These are phyloP conservation scores for Branchipolynoe longqiensis DNA, from an alignment of 2,888 invertebrate genomes.

Conservation along the genomic window DNA sequence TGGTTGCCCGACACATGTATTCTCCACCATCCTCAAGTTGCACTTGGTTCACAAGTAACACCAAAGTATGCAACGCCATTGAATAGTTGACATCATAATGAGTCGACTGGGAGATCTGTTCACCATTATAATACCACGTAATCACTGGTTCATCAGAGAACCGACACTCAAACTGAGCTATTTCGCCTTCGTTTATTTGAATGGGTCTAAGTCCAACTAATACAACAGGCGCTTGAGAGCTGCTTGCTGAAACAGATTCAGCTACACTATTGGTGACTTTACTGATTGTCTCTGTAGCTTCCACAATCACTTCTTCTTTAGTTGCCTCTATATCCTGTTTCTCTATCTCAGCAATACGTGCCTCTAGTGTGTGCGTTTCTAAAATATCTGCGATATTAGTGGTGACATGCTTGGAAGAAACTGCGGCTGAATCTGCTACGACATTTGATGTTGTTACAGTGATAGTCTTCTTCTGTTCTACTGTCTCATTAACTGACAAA, in stretches of 20 bases:
- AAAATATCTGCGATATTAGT: not conserved
- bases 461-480: not conserved
- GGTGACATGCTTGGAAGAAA: not conserved
- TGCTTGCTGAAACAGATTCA: too few species aligned
- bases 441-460: not conserved
- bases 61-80: slow-evolving; percentile 84
- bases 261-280: not conserved
- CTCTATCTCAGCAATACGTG: too few species aligned
- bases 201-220: slow-evolving; percentile 32
- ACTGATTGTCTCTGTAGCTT: not conserved
- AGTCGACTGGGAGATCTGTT: slow-evolving; percentile 83
- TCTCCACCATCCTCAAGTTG: slow-evolving; percentile 98
- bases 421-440: too few species aligned
- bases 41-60: slow-evolving; percentile 94
- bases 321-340: not conserved
- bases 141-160: slow-evolving; percentile 83
- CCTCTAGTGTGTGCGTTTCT: not conserved
- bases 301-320: not conserved
- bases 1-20: slow-evolving; percentile 96
- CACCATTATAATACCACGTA: slow-evolving; percentile 91
- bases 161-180: slow-evolving; percentile 72
- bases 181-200: slow-evolving; percentile 70
- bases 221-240: slow-evolving; percentile 70
- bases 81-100: slow-evolving; percentile 70
- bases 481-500: not conserved